Evolutionary conservation across 2,888 invertebrate genomes (phyloP).

Genomic region (Limnephilus lunatus): DNA sequence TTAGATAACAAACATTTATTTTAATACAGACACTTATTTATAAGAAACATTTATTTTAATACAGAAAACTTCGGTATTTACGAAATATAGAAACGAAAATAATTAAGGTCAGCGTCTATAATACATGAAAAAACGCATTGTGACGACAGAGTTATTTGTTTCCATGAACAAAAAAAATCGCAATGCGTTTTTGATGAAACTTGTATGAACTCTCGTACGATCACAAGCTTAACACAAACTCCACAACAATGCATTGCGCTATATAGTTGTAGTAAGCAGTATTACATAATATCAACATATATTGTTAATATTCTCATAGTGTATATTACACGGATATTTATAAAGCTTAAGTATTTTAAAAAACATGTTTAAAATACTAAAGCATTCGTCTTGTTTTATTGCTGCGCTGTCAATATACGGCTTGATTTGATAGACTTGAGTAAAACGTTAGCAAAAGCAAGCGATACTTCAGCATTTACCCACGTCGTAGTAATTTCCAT

Average conservation of each 20-base stretch:
- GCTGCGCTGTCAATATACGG: neutral
- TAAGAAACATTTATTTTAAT: neutral
- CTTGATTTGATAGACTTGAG: neutral
- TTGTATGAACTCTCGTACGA: too few relatives aligned
- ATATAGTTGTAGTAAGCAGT: neutral
- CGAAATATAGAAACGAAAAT: neutral
- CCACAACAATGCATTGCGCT: neutral
- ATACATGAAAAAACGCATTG: too few relatives aligned
- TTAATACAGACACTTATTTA: neutral
- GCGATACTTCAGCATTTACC: neutral
- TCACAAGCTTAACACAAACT: neutral
- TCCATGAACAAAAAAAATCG: neutral
- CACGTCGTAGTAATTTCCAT: neutral
- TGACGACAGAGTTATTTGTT: too few relatives aligned
- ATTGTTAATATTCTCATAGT: neutral
- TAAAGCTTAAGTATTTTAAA: too few relatives aligned
- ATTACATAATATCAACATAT: neutral
- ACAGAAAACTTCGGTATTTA: neutral
- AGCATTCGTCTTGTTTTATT: neutral
- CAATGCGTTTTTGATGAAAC: neutral
- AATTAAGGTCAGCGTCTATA: neutral
- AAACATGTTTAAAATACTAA: neutral
- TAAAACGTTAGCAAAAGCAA: neutral
- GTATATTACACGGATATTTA: too few relatives aligned
- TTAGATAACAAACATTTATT: neutral